Conservation (phyloP, 2,113 vertebrate species). For the Anguilla japonica region DNA sequence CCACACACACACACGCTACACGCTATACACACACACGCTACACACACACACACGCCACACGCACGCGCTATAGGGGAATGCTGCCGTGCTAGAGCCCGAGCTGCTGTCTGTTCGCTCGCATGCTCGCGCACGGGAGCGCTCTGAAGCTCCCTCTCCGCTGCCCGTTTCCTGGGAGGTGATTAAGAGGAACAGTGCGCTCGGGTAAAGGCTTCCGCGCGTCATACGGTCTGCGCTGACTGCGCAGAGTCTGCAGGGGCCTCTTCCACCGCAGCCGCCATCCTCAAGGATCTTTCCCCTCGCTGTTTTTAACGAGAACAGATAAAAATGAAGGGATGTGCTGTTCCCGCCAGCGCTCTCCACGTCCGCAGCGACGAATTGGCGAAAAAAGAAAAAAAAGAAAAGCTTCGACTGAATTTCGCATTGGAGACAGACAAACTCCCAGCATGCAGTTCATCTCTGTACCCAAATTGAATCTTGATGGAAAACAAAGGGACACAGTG, state of each 20-base stretch:
- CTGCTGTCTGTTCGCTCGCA: no score
- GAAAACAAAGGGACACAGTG: background rate
- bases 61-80: background rate
- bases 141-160: background rate
- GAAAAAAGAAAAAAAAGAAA: background rate
- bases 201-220: background rate
- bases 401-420: background rate
- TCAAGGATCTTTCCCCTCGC: background rate
- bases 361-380: background rate
- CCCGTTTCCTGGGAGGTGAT: constrained; percentile 5
- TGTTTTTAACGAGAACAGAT: background rate
- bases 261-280: no score
- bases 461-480: background rate
- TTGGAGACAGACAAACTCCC: background rate
- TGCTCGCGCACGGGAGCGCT: background rate
- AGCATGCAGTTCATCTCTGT: background rate
- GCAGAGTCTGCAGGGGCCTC: background rate
- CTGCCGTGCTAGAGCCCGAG: background rate
- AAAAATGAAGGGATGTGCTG: background rate
- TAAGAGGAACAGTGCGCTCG: background rate
- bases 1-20: background rate
- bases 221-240: background rate
- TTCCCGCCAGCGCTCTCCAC: background rate
- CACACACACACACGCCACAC: background rate
- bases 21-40: no score